These are phyloP conservation scores for Cromileptes altivelis DNA, from an alignment of 2,113 vertebrate species.

Conservation along the genomic window DNA sequence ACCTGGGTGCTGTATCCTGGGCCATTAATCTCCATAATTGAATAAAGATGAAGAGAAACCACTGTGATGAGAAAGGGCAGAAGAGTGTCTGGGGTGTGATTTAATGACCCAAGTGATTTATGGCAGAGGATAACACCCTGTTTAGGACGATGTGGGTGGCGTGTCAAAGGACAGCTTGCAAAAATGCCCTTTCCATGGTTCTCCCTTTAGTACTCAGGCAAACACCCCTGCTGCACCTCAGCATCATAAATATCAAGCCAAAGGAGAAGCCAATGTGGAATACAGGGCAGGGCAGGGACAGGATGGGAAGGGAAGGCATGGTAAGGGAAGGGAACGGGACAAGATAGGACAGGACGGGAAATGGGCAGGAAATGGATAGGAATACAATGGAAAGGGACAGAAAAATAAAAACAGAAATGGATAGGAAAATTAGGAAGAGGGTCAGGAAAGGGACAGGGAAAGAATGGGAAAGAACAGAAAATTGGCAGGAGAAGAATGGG, in stretches of 20 bases:
- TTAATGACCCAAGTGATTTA: slow-evolving; percentile 81
- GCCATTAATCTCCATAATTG: slow-evolving; percentile 77
- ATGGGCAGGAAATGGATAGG: slow-evolving; percentile 31
- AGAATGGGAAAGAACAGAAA: slow-evolving; percentile 4
- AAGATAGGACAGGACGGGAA: not conserved
- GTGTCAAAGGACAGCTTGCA: slow-evolving; percentile 71
- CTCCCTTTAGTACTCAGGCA: slow-evolving; percentile 43
- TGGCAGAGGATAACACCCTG: slow-evolving; percentile 62
- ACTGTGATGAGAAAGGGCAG: slow-evolving; percentile 77
- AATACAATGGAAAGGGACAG: not conserved
- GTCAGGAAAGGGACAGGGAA: not conserved
- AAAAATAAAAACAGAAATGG: not conserved
- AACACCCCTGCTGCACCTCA: slow-evolving; percentile 69
- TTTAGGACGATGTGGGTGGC: slow-evolving; percentile 68
- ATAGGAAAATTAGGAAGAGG: not conserved
- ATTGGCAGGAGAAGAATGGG: not conserved
- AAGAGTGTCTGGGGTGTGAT: slow-evolving; percentile 73
- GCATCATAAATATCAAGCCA: slow-evolving; percentile 75
- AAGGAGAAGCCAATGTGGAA: slow-evolving; percentile 21
- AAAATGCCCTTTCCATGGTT: slow-evolving; percentile 65
- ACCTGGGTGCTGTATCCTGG: slow-evolving; percentile 57
- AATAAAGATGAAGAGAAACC: slow-evolving; percentile 79
- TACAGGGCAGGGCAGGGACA: not conserved
- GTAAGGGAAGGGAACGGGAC: not conserved
- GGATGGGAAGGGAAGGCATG: slow-evolving; percentile 40